phyloP scores from a whole-genome alignment of 2,888 invertebrate genomes.

The Sisyra terminalis region DNA sequence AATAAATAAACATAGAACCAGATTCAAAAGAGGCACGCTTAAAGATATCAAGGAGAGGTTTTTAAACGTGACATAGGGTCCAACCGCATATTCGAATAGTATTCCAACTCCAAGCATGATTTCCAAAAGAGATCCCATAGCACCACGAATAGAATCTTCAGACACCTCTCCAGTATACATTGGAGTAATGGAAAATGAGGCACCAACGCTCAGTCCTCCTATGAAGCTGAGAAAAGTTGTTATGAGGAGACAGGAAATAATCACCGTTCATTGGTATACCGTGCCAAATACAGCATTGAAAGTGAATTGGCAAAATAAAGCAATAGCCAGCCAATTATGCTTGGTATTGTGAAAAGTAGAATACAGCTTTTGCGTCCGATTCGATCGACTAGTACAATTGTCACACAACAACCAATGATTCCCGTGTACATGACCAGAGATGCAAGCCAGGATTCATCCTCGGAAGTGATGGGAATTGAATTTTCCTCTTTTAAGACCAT shows the following conservation, averaged over 20 bases:
- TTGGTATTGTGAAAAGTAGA: constrained; percentile 35
- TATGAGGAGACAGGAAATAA: too few relatives aligned
- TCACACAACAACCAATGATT: constrained; percentile 36
- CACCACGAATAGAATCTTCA: constrained; percentile 5
- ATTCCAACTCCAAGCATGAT: constrained; percentile 37
- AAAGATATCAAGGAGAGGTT: constrained; percentile 34
- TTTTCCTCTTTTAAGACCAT: constrained; percentile 20
- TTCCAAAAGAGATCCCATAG: constrained; percentile 28
- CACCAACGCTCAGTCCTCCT: constrained; percentile 5
- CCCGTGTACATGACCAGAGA: constrained; percentile 43
- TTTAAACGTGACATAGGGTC: constrained; percentile 33
- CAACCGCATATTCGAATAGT: constrained; percentile 37
- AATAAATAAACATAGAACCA: constrained; percentile 33
- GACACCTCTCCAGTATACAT: constrained; percentile 6
- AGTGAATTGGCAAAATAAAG: constrained; percentile 35
- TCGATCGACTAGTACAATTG: constrained; percentile 39
- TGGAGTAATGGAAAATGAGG: not conserved
- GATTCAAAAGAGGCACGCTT: constrained; percentile 33
- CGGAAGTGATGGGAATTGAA: constrained; percentile 17
- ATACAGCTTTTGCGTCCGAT: constrained; percentile 40
- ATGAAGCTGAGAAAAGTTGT: constrained; percentile 17
- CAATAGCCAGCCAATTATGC: constrained; percentile 38
- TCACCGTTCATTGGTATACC: constrained; percentile 28
- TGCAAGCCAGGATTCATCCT: constrained; percentile 36
- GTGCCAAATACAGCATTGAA: constrained; percentile 32